Conservation (phyloP, 2,113 vertebrate genomes). For the Ageneiosus marmoratus region DNA sequence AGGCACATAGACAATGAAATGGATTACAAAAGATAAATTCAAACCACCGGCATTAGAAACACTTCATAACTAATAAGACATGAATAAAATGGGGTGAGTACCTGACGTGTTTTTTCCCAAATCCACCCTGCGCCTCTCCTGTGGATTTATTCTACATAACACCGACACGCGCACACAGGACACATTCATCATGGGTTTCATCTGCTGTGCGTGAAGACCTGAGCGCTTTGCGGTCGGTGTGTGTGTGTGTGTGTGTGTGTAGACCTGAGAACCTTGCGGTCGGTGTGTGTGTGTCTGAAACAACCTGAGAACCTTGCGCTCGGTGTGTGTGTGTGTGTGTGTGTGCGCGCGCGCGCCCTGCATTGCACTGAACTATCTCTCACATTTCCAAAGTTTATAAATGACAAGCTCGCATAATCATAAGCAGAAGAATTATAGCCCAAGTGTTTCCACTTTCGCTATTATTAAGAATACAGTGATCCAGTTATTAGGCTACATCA, state of each 20-base stretch:
- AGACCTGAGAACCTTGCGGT: too few relatives aligned
- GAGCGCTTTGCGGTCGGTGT: too few relatives aligned
- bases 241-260: background rate
- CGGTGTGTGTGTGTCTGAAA: background rate
- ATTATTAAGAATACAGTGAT: too few relatives aligned
- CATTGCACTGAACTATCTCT: background rate
- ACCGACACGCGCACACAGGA: background rate
- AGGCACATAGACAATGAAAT: background rate
- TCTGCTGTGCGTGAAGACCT: background rate
- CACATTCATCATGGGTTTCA: background rate
- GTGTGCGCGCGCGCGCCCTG: background rate
- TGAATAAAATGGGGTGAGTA: background rate
- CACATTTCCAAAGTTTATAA: background rate
- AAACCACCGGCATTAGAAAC: background rate
- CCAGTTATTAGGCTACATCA: background rate
- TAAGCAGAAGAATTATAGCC: background rate
- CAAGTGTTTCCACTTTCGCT: background rate
- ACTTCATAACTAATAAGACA: background rate
- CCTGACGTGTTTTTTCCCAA: background rate
- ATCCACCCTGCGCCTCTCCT: background rate
- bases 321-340: slow-evolving; percentile 13
- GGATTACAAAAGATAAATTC: background rate
- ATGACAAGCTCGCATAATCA: background rate
- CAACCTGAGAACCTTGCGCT: too few relatives aligned
- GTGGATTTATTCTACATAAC: background rate